phyloP scores from a whole-genome alignment of 2,888 invertebrate genomes.

The Galerucella pusilla region DNA sequence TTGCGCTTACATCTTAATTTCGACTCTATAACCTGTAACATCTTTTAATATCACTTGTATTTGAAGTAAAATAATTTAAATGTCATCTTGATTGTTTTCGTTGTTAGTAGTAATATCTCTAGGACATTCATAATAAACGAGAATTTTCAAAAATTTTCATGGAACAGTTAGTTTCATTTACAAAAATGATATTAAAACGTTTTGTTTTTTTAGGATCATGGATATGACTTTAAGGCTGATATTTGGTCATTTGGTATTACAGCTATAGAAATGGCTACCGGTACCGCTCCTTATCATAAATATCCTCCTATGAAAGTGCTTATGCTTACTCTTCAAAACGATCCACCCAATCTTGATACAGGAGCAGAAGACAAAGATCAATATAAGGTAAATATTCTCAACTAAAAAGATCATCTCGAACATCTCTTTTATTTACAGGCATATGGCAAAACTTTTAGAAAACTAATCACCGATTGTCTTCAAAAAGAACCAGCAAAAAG shows the following conservation, averaged over 20 bases:
- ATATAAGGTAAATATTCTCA: constrained; percentile 74
- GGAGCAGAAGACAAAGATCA: constrained; percentile 96
- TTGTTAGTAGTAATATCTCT: no score
- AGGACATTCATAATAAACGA: no score
- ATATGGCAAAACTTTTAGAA: constrained; percentile 96
- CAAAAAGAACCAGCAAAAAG: constrained; percentile 95
- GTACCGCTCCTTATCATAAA: constrained; percentile 98
- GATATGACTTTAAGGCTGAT: constrained; percentile 98
- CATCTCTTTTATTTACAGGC: constrained; percentile 63
- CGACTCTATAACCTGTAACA: no score
- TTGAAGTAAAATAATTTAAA: no score
- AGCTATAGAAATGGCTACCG: constrained; percentile 98
- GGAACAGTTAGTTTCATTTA: background rate
- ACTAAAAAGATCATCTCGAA: background rate
- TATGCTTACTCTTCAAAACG: constrained; percentile 98
- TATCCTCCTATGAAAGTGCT: constrained; percentile 99
- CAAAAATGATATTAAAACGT: background rate
- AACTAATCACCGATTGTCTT: constrained; percentile 96
- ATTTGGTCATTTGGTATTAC: constrained; percentile 96
- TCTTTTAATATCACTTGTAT: no score
- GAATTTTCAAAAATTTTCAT: no score
- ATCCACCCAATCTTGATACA: constrained; percentile 96
- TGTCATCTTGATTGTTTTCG: no score
- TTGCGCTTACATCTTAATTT: no score
- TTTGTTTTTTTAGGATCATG: constrained; percentile 77